A percentile compares a stretch with the other conserved stretches of the same genome.
Conservation (phyloP, 2,888 invertebrate genomes). For the Mesoligia furuncula region DNA sequence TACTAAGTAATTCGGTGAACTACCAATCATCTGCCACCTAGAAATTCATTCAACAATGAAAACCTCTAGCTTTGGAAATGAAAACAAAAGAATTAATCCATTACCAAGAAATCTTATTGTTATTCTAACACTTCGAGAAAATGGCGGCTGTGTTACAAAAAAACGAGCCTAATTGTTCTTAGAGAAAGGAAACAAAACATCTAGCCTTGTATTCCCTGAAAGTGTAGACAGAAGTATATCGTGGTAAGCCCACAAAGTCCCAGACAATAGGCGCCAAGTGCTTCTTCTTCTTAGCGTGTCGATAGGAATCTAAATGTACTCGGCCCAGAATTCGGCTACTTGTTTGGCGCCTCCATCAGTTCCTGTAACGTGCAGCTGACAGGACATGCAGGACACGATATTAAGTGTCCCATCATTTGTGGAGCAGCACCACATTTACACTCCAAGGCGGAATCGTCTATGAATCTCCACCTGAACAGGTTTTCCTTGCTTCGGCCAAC, state of each 20-base stretch:
- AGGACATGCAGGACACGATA: too few relatives aligned
- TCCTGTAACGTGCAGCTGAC: too few relatives aligned
- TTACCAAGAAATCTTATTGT: constrained; percentile 10
- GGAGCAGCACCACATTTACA: too few relatives aligned
- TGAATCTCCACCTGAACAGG: too few relatives aligned
- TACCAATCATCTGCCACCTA: neutral
- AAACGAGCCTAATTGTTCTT: constrained; percentile 16
- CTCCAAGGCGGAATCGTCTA: too few relatives aligned
- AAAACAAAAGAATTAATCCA: neutral
- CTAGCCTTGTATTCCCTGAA: neutral
- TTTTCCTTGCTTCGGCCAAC: too few relatives aligned
- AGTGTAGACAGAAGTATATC: neutral
- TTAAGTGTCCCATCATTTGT: too few relatives aligned
- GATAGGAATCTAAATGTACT: too few relatives aligned
- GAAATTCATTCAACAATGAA: constrained; percentile 4
- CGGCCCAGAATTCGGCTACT: too few relatives aligned
- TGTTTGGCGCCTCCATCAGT: too few relatives aligned
- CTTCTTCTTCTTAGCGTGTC: too few relatives aligned
- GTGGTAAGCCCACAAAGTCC: neutral
- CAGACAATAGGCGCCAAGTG: too few relatives aligned
- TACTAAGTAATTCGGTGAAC: constrained; percentile 1
- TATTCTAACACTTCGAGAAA: constrained; percentile 14
- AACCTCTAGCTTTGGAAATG: neutral
- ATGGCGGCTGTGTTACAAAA: neutral
- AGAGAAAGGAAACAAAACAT: neutral